Base-by-base conservation (phyloP, 2,888 invertebrate genomes). In the Anoplius nigerrimus region DNA sequence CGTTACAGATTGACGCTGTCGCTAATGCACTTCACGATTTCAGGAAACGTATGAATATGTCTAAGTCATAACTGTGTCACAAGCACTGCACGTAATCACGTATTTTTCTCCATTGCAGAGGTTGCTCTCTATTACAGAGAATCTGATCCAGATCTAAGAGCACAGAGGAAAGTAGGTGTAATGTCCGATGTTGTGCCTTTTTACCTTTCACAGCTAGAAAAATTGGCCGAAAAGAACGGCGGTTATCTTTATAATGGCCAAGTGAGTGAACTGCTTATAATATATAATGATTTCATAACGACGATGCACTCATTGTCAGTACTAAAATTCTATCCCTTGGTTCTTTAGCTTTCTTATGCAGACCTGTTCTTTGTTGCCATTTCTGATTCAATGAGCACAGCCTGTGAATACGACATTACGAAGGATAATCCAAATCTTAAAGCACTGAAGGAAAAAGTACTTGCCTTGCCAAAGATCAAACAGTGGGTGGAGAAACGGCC, bases 281-380 rank as follows among this genome's bases (percentile, higher is more conserved):
- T 22, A 13, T 21, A 54, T 48, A 13, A 18, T 13, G 1, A 48
- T 48, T 48, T 6, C 48, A 5, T 3, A 4, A 5, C 4, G 4
- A 11, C n/a, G 16, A n/a, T 1, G 4, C 8, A 18, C n/a, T 18
- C n/a, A n/a, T 3, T n/a, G 4, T 18, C n/a, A 20, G 3, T 48
- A 6, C 3, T 11, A 16, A 48, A 48, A 16, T 48, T 54, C 15
- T 20, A 21, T 71, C n/a, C 67, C 56, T 80, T n/a, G n/a, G n/a
- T n/a, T n/a, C n/a, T 68, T 20, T 68, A 87, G 87, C 61, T 87
- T 34, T 84, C 82, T 27, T 87, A 87, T 70, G 87, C 82, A 0
- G 87, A 88, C 66, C 71, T 87, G 3, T 87, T 82, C 60, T 85
- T 87, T 63, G 81, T 79, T 11, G 85, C 82, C 0, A 82, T 85